Percentiles rank a stretch among this genome's conserved stretches.
Conservation (phyloP, 1,140 invertebrate genomes). For the Rhagoletis pomonella region DNA sequence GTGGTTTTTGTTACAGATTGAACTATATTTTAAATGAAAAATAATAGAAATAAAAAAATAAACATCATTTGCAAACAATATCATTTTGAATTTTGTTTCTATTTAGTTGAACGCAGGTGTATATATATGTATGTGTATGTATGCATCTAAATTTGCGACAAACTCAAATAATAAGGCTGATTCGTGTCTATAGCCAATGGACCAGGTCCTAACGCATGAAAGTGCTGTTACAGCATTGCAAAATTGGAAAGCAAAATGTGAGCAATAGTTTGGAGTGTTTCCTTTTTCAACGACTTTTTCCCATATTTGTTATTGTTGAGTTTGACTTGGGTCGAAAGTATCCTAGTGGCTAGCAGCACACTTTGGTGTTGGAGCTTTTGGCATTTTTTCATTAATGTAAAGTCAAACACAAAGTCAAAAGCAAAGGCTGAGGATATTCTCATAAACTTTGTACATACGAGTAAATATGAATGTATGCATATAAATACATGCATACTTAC, state of each 20-base stretch:
- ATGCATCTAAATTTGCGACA: neutral
- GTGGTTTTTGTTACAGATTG: no score
- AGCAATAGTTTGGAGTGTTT: neutral
- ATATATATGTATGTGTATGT: neutral
- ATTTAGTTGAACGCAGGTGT: no score
- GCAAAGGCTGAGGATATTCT: neutral
- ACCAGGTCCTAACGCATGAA: neutral
- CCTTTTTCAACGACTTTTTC: neutral
- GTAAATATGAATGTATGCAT: neutral
- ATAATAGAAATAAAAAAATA: no score
- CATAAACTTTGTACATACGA: neutral
- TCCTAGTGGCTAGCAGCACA: neutral
- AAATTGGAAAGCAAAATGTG: neutral
- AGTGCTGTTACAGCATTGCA: neutral
- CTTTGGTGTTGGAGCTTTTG: neutral
- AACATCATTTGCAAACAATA: no score
- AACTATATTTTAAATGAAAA: no score
- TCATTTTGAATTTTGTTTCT: no score
- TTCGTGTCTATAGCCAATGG: neutral
- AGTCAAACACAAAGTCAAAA: neutral
- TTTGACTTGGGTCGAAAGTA: neutral
- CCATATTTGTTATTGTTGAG: neutral
- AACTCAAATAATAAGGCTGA: neutral
- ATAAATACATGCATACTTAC: no score
- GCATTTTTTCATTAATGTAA: conserved; percentile 1